A percentile compares a stretch with the other conserved stretches of the same genome.
Conservation (phyloP, 2,113 vertebrate species). For the Aix galericulata region DNA sequence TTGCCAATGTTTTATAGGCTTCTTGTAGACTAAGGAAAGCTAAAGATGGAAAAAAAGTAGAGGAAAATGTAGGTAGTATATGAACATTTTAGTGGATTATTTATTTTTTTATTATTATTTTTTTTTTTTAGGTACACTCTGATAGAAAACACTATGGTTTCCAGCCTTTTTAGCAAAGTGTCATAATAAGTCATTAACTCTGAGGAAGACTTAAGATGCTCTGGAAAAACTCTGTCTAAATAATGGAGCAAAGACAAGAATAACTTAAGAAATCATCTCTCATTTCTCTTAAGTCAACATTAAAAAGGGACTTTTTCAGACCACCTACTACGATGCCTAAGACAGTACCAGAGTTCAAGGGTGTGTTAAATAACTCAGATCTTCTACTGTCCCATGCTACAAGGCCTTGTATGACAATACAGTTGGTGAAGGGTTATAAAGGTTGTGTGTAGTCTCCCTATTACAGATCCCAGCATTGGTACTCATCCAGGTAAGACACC, state of each 20-base stretch:
- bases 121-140: neutral
- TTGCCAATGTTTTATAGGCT: neutral
- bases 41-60: neutral
- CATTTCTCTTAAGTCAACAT: neutral
- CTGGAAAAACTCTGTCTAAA: neutral
- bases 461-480: neutral
- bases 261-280: neutral
- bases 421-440: neutral
- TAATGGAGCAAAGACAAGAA: neutral
- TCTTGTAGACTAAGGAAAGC: neutral
- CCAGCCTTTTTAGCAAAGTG: neutral
- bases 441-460: neutral
- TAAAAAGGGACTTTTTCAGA: neutral
- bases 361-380: neutral
- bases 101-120: too few species aligned
- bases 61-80: too few species aligned
- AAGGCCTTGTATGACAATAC: fast-evolving
- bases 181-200: neutral
- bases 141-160: neutral
- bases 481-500: neutral
- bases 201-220: neutral
- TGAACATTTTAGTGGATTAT: neutral
- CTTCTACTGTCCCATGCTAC: neutral
- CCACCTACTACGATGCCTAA: neutral
- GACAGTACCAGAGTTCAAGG: neutral